These are phyloP conservation scores for Achroia grisella DNA, from an alignment of 1,140 invertebrate species.

Conservation along the genomic window DNA sequence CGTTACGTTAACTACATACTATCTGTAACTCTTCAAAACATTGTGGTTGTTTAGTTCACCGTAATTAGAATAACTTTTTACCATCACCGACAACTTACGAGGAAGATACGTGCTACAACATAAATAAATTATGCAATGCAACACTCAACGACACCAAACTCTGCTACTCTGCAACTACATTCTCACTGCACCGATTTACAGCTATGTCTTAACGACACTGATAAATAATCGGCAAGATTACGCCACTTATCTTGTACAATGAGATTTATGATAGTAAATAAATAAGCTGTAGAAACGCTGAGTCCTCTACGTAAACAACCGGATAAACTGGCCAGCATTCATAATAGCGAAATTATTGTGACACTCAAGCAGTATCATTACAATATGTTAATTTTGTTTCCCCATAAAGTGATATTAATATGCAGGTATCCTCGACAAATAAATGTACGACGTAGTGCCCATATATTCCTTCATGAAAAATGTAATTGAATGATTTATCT, in stretches of 20 bases:
- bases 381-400: too few species aligned
- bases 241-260: conserved; percentile 10
- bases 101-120: conserved; percentile 54
- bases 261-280: conserved; percentile 13
- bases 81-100: conserved; percentile 36
- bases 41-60: conserved; percentile 12
- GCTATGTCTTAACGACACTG: conserved; percentile 12
- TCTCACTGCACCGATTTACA: conserved; percentile 1
- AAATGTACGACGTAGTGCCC: too few species aligned
- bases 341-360: conserved; percentile 4
- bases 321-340: conserved; percentile 4
- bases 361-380: too few species aligned
- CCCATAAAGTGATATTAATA: too few species aligned
- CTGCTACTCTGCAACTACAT: conserved; percentile 23
- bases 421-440: too few species aligned
- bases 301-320: conserved; percentile 12
- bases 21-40: too few species aligned
- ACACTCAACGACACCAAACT: conserved; percentile 53
- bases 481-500: conserved; percentile 69
- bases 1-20: too few species aligned
- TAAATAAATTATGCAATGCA: conserved; percentile 66
- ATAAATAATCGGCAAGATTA: conserved; percentile 17
- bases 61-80: conserved; percentile 39
- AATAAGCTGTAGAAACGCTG: conserved; percentile 10
- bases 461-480: conserved; percentile 46